These are phyloP conservation scores for Pagrus major DNA, from an alignment of 2,113 vertebrate species.

Conservation along the genomic window DNA sequence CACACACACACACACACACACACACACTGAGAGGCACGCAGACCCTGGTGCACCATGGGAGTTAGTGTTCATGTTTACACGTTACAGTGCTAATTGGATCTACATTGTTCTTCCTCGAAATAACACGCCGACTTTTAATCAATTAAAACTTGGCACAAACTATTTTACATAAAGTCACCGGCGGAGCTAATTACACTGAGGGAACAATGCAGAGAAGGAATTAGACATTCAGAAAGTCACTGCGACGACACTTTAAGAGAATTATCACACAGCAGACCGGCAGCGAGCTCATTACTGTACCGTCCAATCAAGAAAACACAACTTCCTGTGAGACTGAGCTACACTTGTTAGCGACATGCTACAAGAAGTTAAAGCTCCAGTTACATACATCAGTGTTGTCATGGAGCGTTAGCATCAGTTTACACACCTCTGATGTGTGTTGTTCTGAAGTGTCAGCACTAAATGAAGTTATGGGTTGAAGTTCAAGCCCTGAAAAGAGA, in stretches of 20 bases:
- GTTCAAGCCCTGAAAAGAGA: too few species aligned
- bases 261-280: conserved; percentile 1
- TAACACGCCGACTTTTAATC: conserved; percentile 72
- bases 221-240: conserved; percentile 24
- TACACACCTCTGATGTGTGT: too few species aligned
- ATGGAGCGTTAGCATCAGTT: too few species aligned
- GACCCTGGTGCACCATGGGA: conserved; percentile 64
- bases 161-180: conserved; percentile 69
- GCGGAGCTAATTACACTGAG: conserved; percentile 63
- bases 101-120: conserved; percentile 58
- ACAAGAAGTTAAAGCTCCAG: too few species aligned
- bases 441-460: too few species aligned
- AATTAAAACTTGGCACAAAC: conserved; percentile 72
- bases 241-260: not conserved
- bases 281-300: not conserved
- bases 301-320: not conserved
- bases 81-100: conserved; percentile 72
- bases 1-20: too few species aligned
- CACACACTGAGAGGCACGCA: conserved; percentile 16
- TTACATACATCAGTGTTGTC: too few species aligned
- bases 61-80: conserved; percentile 72
- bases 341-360: not conserved
- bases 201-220: conserved; percentile 11
- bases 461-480: too few species aligned
- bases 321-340: not conserved